phyloP scores from a whole-genome alignment of 2,797 vertebrate genomes.

The Pseudochirops corinnae region DNA sequence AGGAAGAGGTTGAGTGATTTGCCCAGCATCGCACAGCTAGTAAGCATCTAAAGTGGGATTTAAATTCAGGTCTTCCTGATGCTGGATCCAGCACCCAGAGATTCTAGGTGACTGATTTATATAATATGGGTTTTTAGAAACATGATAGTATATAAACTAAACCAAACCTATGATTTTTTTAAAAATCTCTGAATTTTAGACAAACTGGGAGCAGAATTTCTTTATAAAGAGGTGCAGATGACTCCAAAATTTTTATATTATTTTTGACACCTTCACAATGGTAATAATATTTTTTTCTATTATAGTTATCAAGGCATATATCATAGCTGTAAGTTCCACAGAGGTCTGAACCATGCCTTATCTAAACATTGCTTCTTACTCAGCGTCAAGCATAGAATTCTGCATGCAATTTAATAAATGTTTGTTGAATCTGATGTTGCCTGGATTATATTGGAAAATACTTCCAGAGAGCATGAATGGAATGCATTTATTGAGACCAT shows the following conservation, averaged over 20 bases:
- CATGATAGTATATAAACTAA: conserved; percentile 24
- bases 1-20: background rate
- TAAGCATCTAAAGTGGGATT: background rate
- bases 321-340: background rate
- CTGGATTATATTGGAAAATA: background rate
- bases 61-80: background rate
- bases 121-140: conserved; percentile 27
- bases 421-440: background rate
- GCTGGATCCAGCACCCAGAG: background rate
- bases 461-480: background rate
- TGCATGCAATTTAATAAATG: background rate
- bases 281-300: conserved; percentile 6
- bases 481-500: no score
- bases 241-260: background rate
- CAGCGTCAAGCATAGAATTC: background rate
- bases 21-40: background rate
- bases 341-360: background rate
- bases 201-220: conserved; percentile 47
- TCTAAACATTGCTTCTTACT: background rate
- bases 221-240: conserved; percentile 23
- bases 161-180: conserved; percentile 26
- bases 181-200: conserved; percentile 41
- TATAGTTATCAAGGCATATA: conserved; percentile 8
- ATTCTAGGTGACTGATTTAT: background rate
- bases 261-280: background rate